Evolutionary conservation across 2,113 vertebrate species (phyloP).

Genomic region (Tenebrosternarchus preto): DNA sequence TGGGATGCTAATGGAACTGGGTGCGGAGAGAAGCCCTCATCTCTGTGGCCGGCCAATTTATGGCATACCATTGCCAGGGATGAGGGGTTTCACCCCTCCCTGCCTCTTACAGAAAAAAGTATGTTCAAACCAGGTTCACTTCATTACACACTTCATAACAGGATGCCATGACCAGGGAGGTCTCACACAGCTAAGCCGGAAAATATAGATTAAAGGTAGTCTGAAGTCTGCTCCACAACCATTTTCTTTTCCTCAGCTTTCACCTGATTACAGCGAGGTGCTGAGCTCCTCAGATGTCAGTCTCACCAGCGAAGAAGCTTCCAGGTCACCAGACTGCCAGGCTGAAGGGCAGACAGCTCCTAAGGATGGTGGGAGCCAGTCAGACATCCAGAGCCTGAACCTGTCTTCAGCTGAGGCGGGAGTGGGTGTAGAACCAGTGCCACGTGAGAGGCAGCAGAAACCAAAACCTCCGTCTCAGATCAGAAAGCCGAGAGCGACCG

Average conservation of each 20-base stretch:
- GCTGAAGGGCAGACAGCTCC: conserved; percentile 56
- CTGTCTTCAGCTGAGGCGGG: conserved; percentile 15
- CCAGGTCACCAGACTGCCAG: conserved; percentile 50
- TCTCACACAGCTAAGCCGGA: too few species aligned
- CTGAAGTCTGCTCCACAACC: conserved; percentile 1
- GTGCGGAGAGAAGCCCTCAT: conserved; percentile 60
- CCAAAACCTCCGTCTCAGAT: conserved; percentile 71
- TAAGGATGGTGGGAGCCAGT: conserved; percentile 22
- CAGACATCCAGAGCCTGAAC: conserved; percentile 29
- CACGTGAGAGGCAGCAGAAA: conserved; percentile 54
- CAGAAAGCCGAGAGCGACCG: conserved; percentile 68
- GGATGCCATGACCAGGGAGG: too few species aligned
- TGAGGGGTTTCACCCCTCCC: conserved; percentile 68
- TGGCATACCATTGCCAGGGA: conserved; percentile 62
- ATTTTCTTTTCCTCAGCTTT: conserved; percentile 51
- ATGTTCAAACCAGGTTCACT: background rate
- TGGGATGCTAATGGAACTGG: conserved; percentile 2
- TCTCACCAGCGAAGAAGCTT: conserved; percentile 50
- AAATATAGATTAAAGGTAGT: background rate
- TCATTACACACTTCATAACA: background rate
- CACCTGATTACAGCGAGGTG: conserved; percentile 75
- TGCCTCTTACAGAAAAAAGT: conserved; percentile 73
- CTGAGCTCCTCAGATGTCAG: conserved; percentile 71
- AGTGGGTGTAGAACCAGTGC: conserved; percentile 15
- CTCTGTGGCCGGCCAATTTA: conserved; percentile 57